Conservation (phyloP, 2,113 vertebrate species). For the Scomber japonicus region DNA sequence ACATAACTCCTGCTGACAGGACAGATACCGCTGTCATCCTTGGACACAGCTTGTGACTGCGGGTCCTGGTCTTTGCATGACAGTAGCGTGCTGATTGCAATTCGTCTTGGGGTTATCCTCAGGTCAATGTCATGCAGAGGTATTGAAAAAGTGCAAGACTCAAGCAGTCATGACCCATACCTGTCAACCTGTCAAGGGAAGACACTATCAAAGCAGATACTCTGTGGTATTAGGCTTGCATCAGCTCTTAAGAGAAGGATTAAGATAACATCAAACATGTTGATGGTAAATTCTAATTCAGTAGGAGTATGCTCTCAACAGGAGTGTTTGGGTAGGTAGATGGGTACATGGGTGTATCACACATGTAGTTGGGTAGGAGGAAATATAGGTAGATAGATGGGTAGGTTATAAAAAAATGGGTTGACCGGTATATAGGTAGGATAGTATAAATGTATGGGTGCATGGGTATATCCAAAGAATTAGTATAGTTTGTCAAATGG, state of each 20-base stretch:
- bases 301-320: not conserved
- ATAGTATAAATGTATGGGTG: too few species aligned
- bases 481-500: too few species aligned
- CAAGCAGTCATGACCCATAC: slow-evolving; percentile 28
- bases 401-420: too few species aligned
- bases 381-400: too few species aligned
- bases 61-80: slow-evolving; percentile 23
- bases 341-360: too few species aligned
- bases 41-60: slow-evolving; percentile 29
- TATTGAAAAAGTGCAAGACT: slow-evolving; percentile 9
- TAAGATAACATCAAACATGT: slow-evolving; percentile 22
- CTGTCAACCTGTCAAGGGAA: slow-evolving; percentile 39
- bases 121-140: slow-evolving; percentile 37
- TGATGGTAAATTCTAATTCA: slow-evolving; percentile 25
- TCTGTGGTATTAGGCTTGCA: not conserved
- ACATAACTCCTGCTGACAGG: slow-evolving; percentile 12
- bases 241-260: slow-evolving; percentile 44
- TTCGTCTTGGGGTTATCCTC: slow-evolving; percentile 19
- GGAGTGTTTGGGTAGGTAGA: too few species aligned
- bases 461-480: too few species aligned
- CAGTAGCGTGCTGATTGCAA: slow-evolving; percentile 8
- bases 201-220: slow-evolving; percentile 29
- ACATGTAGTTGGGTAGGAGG: too few species aligned
- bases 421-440: too few species aligned
- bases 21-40: slow-evolving; percentile 14